Evolutionary conservation across 53 echinoderm and acorn worm species (phyloP), one percentile per base, ranked within the genome.

Genomic region (Luidia sarsii): DNA sequence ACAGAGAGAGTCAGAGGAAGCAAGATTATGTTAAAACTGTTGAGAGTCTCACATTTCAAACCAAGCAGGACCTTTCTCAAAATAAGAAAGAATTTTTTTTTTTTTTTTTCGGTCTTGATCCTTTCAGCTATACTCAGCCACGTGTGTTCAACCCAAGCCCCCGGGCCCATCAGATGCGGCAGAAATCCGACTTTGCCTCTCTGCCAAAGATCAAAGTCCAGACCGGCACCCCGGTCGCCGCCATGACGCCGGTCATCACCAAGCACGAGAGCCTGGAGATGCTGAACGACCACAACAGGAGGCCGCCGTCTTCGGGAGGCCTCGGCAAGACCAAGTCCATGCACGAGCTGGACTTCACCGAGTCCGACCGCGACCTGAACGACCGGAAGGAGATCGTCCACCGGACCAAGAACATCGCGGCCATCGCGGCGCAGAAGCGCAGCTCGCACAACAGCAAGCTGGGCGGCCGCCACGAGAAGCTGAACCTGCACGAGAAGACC

Each of bases 131-230:
- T 23, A 80, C 57, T 35, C 83, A 97, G 57, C 61, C 91, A 0
- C 69, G 97, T 16, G 81, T 97, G 48, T 97, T 97, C 91, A 88
- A 91, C 30, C 93, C 91, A 15, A 97, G 97, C 45, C 97, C 97
- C 0, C 69, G 91, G 53, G 84, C 91, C 27, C 75, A 87, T 20
- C 97, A 97, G 73, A 65, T 93, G 13, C 82, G 87, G 13, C 86
- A 96, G 86, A 87, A 68, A 24, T 88, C 85, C 30, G 87, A 75
- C 24, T 45, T 89, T 3, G 59, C 73, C 54, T 53, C 71, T 30
- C 8, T 86, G 16, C 81, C 87, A 13, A 85, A 84, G n/a, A 64
- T 88, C 51, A 50, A 72, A 79, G 75, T 92, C 25, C 81, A 74
- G 48, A 45, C 80, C 32, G 29, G 49, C 41, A 80, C 80, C 1